These are phyloP conservation scores for Hirudo medicinalis DNA, from an alignment of 1,140 invertebrate species.

Conservation along the genomic window DNA sequence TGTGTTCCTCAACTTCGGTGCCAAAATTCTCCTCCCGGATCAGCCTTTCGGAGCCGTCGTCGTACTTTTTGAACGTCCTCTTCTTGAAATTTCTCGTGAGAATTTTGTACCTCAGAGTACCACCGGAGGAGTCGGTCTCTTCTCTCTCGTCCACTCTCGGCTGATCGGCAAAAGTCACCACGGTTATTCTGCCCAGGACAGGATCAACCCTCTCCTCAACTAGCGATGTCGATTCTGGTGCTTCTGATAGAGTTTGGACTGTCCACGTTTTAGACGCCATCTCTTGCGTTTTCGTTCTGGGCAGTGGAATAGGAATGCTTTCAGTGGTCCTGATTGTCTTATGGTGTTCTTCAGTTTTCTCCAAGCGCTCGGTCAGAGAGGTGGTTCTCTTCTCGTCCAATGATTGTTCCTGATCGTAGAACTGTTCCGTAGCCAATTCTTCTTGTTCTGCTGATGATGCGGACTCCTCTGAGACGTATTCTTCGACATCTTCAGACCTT, in stretches of 20 bases:
- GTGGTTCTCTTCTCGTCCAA: not conserved
- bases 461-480: too few species aligned
- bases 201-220: not conserved
- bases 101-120: constrained; percentile 1
- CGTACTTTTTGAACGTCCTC: not conserved
- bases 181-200: not conserved
- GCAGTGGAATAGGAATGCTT: not conserved
- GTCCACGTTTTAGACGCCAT: not conserved
- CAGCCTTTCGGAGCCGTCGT: not conserved
- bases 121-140: not conserved
- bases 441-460: not conserved
- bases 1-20: constrained; percentile 19
- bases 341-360: not conserved
- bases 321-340: not conserved
- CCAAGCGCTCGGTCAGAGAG: not conserved
- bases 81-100: constrained; percentile 2
- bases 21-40: constrained; percentile 14
- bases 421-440: not conserved
- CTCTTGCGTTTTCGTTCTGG: not conserved
- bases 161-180: not conserved
- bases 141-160: constrained; percentile 6
- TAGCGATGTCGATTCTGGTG: too few species aligned
- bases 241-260: not conserved
- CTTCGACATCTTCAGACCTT: not conserved
- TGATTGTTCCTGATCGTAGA: not conserved